Evolutionary conservation across 2,797 vertebrate genomes (phyloP).

Genomic region (Steatocranus sp.): DNA sequence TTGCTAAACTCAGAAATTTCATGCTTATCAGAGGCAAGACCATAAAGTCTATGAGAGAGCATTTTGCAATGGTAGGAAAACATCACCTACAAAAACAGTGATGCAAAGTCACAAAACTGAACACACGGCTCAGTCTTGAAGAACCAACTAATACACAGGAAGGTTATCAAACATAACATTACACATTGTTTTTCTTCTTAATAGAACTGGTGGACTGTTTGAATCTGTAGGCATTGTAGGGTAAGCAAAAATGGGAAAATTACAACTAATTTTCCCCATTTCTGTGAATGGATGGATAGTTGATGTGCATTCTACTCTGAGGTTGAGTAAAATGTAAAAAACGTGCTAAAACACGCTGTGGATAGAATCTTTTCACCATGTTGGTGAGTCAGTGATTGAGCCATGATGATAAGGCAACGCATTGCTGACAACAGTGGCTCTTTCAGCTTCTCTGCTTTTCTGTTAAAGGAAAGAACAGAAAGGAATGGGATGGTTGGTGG

Average conservation of each 20-base stretch:
- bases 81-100: not conserved
- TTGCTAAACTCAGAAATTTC: not conserved
- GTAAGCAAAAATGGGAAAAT: not conserved
- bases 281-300: not conserved
- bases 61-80: not conserved
- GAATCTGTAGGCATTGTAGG: not conserved
- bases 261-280: not conserved
- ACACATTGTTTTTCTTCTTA: not conserved
- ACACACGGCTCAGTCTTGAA: not conserved
- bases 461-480: slow-evolving; percentile 12
- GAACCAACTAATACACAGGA: not conserved
- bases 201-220: not conserved
- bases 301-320: not conserved
- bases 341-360: slow-evolving; percentile 59
- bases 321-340: slow-evolving; percentile 3
- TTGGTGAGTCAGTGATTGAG: slow-evolving; percentile 32
- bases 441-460: slow-evolving; percentile 24
- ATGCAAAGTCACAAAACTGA: not conserved
- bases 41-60: not conserved
- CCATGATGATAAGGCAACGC: slow-evolving; percentile 48
- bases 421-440: slow-evolving; percentile 24
- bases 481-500: slow-evolving; percentile 27
- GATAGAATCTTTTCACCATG: slow-evolving; percentile 43
- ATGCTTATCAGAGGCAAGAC: not conserved
- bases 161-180: not conserved